phyloP scores from a whole-genome alignment of 2,888 invertebrate genomes.

The Agrochola lota region DNA sequence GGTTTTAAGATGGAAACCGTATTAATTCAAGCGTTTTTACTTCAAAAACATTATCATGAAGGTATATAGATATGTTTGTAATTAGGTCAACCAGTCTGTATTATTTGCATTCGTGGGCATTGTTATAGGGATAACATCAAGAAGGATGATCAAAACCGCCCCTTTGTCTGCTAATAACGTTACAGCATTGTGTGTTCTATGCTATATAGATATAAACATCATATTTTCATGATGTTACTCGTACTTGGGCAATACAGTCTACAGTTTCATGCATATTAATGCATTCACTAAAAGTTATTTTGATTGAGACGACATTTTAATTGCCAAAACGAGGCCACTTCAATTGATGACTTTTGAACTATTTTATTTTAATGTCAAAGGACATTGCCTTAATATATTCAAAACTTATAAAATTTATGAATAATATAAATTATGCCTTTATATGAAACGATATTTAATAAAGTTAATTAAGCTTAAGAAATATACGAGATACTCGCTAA shows the following conservation, averaged over 20 bases:
- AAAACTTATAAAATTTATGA: not conserved
- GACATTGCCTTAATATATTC: not conserved
- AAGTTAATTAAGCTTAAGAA: constrained; percentile 9
- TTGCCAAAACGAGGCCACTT: not conserved
- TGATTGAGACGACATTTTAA: not conserved
- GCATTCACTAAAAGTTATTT: not conserved
- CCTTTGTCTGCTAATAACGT: not conserved
- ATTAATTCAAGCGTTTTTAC: not conserved
- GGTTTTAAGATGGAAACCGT: not conserved
- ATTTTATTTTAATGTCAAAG: not conserved
- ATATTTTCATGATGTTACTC: not conserved
- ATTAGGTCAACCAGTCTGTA: not conserved
- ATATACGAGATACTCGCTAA: not conserved
- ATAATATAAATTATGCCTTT: not conserved
- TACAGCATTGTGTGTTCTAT: not conserved
- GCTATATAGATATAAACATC: not conserved
- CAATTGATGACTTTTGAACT: not conserved
- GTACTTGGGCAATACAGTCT: not conserved
- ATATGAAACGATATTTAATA: not conserved
- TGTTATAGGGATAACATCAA: not conserved
- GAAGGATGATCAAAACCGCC: not conserved
- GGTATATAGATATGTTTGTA: not conserved
- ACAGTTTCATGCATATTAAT: constrained; percentile 12
- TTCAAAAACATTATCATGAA: not conserved
- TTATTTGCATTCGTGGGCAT: constrained; percentile 2